Evolutionary conservation across 2,797 vertebrate genomes (phyloP), one percentile per base, ranked within the genome.

Genomic region (Cynodonichthys magdalenae): DNA sequence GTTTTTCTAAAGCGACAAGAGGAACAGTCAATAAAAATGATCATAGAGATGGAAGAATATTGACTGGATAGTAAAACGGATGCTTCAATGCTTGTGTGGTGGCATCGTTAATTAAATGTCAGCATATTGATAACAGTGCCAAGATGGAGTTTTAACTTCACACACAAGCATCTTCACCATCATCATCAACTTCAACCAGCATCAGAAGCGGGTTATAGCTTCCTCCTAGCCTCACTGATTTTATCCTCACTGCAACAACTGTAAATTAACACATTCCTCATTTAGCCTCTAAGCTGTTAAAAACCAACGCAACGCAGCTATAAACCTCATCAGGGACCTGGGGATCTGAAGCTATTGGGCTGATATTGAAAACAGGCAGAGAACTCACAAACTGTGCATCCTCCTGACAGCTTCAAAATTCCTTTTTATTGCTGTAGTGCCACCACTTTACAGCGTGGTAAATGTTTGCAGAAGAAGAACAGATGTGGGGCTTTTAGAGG

Each of bases 261-360:
- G 72, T 66, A 75, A 80, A 81, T 81, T 45, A 86, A 66, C 75
- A 58, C 47, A 55, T 69, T 39, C 63, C 61, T 81, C 66, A 68
- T 63, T 60, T 53, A 27, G 55, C 46, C 52, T 72, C 61, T 58
- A 69, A 75, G 75, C 66, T 49, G 61, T 59, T 51, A 58, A 36
- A 69, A 66, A 59, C 17, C 56, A 64, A 56, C 56, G 0, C 28
- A 0, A 7, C 0, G 46, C 71, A 28, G 65, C 36, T 63, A 79
- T 74, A 69, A 77, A 75, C 68, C 73, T 52, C 58, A 52, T 53
- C 47, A 17, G 77, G 71, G 70, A 70, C 53, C 6, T 12, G 1
- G 75, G 67, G 74, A 70, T 52, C 49, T 17, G 10, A 46, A 60
- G 54, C 56, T 62, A 57, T 69, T 71, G 48, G 53, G 63, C 2